Conservation (phyloP, 2,797 vertebrate species). For the Lithobates sylvaticus region DNA sequence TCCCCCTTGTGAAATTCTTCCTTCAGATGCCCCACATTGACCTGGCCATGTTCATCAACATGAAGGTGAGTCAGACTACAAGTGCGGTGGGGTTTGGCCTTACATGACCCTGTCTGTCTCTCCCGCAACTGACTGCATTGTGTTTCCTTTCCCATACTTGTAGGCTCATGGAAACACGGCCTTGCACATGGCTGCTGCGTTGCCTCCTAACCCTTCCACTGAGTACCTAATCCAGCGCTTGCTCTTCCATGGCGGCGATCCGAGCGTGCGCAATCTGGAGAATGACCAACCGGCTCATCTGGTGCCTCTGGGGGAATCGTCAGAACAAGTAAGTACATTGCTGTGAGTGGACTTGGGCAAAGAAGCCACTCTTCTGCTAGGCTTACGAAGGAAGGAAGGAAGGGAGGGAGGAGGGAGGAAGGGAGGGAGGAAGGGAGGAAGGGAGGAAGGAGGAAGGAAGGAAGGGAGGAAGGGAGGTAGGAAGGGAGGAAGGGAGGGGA, state of each 20-base stretch:
- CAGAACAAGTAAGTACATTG: slow-evolving; percentile 78
- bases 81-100: neutral
- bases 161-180: slow-evolving; percentile 93
- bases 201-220: slow-evolving; percentile 82
- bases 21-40: slow-evolving; percentile 77
- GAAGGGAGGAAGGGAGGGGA: too few species aligned
- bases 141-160: too few species aligned
- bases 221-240: slow-evolving; percentile 84
- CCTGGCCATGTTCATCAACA: slow-evolving; percentile 86
- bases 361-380: too few species aligned
- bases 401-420: too few species aligned
- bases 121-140: slow-evolving; percentile 23
- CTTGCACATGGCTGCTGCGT: slow-evolving; percentile 91
- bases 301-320: slow-evolving; percentile 80
- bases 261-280: slow-evolving; percentile 89
- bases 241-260: slow-evolving; percentile 84
- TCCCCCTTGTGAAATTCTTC: slow-evolving; percentile 83
- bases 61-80: slow-evolving; percentile 81
- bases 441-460: too few species aligned
- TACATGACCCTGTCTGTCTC: neutral
- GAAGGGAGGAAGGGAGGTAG: too few species aligned
- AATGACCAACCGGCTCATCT: slow-evolving; percentile 89
- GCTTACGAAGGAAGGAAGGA: too few species aligned
- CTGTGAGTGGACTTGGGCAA: neutral
- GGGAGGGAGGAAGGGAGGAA: too few species aligned